Evolutionary conservation across 2,797 vertebrate species (phyloP).

Genomic region (Lycodopsis pacificus): DNA sequence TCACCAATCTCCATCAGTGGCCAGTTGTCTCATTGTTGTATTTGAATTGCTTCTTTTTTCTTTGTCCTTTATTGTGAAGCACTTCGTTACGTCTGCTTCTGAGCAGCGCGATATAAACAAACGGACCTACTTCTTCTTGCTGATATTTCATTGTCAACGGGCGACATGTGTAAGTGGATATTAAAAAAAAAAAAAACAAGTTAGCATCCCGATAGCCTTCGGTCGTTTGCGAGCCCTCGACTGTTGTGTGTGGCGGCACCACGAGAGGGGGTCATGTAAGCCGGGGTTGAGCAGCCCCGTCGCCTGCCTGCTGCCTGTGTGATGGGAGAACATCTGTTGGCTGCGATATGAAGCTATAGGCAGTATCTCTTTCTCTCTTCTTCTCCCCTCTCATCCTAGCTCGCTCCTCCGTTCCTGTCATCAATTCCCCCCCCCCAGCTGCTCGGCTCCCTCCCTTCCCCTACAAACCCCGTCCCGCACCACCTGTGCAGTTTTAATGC

Average conservation of each 20-base stretch:
- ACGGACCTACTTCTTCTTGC: neutral
- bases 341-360: conserved; percentile 79
- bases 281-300: conserved; percentile 70
- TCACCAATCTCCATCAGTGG: conserved; percentile 51
- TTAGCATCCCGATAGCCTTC: conserved; percentile 57
- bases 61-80: neutral
- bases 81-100: neutral
- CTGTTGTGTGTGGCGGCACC: conserved; percentile 27
- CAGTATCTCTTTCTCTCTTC: conserved; percentile 68
- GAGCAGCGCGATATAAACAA: neutral
- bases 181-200: conserved; percentile 43
- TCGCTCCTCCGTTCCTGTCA: conserved; percentile 58
- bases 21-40: conserved; percentile 28
- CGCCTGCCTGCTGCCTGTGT: conserved; percentile 72
- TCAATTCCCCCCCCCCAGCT: conserved; percentile 67
- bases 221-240: conserved; percentile 48
- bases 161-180: conserved; percentile 61
- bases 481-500: conserved; percentile 85
- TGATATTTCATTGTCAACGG: conserved; percentile 43
- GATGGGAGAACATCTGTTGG: conserved; percentile 83
- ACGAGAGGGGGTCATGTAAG: conserved; percentile 70
- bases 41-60: neutral
- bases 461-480: conserved; percentile 71
- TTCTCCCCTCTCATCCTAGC: conserved; percentile 44
- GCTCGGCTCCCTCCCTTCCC: conserved; percentile 59